These are phyloP conservation scores for Pandemis cinnamomeana DNA, from an alignment of 2,888 invertebrate species.

Conservation along the genomic window DNA sequence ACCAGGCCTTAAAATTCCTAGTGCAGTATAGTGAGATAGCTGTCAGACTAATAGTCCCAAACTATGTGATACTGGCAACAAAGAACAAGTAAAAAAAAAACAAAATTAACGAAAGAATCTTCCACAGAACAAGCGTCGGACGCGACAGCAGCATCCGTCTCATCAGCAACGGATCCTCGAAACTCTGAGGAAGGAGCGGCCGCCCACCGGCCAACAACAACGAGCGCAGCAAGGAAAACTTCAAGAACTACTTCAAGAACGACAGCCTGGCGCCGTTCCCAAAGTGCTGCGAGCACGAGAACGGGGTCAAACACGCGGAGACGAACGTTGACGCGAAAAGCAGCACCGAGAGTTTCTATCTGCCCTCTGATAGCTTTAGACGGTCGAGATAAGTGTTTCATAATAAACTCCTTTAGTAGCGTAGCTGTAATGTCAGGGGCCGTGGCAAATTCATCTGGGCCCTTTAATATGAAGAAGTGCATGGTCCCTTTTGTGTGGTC, in stretches of 20 bases:
- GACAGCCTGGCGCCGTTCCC: conserved; percentile 71
- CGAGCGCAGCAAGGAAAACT: conserved; percentile 68
- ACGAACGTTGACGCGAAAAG: conserved; percentile 60
- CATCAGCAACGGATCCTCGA: conserved; percentile 76
- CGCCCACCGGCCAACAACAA: conserved; percentile 67
- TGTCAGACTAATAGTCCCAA: no score
- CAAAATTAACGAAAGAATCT: neutral
- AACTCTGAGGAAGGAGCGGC: conserved; percentile 76
- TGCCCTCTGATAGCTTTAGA: conserved; percentile 60
- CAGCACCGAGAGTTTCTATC: conserved; percentile 70
- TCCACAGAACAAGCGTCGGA: conserved; percentile 70
- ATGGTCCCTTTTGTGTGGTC: no score
- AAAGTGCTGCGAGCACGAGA: conserved; percentile 74
- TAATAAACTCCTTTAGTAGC: no score
- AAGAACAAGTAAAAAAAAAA: no score
- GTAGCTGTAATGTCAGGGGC: no score
- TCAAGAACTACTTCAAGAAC: conserved; percentile 66
- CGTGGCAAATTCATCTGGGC: no score
- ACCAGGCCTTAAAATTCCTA: no score
- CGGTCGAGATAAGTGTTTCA: conserved; percentile 44
- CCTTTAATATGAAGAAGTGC: no score
- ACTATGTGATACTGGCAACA: no score
- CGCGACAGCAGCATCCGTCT: conserved; percentile 77
- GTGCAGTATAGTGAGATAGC: no score
- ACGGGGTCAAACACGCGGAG: conserved; percentile 57